Conservation (phyloP, 2,888 invertebrate genomes). For the Nemoura dubitans region DNA sequence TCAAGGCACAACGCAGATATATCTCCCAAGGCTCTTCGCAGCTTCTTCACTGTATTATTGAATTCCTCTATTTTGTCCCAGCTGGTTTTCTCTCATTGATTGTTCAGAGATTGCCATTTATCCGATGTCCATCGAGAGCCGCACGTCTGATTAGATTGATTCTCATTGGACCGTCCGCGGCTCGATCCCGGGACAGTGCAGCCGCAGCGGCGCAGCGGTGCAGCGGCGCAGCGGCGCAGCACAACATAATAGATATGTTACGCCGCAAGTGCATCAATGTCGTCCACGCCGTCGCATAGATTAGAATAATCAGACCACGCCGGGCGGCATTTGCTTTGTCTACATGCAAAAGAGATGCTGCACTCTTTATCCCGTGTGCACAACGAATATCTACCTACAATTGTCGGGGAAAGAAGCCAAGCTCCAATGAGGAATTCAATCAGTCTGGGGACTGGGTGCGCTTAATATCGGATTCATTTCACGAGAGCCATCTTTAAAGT, state of each 20-base stretch:
- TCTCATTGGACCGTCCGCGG: conserved; percentile 23
- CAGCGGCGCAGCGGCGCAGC: no score
- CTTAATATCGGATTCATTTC: background rate
- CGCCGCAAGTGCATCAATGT: conserved; percentile 32
- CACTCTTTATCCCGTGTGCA: background rate
- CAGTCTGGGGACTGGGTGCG: background rate
- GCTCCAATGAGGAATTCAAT: background rate
- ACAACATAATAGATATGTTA: conserved; percentile 33
- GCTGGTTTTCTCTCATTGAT: background rate
- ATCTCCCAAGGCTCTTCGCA: background rate
- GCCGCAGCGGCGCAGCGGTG: no score
- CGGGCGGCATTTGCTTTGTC: background rate
- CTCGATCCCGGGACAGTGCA: conserved; percentile 31
- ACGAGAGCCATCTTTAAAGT: background rate
- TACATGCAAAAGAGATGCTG: background rate
- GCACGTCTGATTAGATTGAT: conserved; percentile 24
- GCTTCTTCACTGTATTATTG: background rate
- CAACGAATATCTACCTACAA: background rate
- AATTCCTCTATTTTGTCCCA: background rate
- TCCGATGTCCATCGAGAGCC: background rate
- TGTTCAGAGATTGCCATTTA: background rate
- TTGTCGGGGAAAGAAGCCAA: background rate
- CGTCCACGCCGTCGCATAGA: conserved; percentile 14
- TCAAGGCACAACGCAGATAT: background rate
- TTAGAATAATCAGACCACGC: conserved; percentile 10